Conservation (phyloP, 1,140 invertebrate genomes). For the Drosophila albomicans region DNA sequence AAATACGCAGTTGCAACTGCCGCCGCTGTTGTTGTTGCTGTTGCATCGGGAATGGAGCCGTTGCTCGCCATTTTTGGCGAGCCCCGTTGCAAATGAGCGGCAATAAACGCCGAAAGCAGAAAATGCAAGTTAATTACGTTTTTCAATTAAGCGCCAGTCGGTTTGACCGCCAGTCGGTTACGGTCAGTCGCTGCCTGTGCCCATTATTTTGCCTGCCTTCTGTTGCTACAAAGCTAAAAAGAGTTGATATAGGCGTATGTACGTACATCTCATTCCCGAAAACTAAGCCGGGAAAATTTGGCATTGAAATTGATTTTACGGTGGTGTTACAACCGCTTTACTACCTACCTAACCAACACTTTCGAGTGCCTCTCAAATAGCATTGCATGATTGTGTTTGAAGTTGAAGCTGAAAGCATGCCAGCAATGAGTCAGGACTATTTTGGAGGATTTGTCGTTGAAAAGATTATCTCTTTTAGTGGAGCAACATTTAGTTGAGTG, state of each 20-base stretch:
- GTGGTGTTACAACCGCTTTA: conserved; percentile 45
- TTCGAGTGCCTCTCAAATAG: not conserved
- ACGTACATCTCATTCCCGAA: conserved; percentile 4
- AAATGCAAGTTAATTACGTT: conserved; percentile 83
- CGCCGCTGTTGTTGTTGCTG: not conserved
- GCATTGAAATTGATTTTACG: conserved; percentile 70
- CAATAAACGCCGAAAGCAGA: conserved; percentile 82
- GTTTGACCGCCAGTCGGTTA: conserved; percentile 32
- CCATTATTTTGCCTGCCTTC: no score
- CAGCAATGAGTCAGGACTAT: not conserved
- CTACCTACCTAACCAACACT: conserved; percentile 17
- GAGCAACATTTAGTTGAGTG: no score
- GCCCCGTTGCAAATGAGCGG: conserved; percentile 75
- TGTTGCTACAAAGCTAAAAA: conserved; percentile 34
- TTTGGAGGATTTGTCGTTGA: not conserved
- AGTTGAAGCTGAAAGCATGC: no score
- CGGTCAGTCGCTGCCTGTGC: conserved; percentile 1
- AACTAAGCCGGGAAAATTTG: conserved; percentile 53
- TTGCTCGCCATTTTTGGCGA: conserved; percentile 51
- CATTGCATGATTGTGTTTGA: not conserved
- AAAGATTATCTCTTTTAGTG: no score
- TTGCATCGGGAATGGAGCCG: conserved; percentile 3
- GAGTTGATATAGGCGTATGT: not conserved
- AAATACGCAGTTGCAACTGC: conserved; percentile 51
- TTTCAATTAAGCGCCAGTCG: conserved; percentile 77